Evolutionary conservation across 1,140 invertebrate species (phyloP).

Genomic region (Drosophila sturtevanti): DNA sequence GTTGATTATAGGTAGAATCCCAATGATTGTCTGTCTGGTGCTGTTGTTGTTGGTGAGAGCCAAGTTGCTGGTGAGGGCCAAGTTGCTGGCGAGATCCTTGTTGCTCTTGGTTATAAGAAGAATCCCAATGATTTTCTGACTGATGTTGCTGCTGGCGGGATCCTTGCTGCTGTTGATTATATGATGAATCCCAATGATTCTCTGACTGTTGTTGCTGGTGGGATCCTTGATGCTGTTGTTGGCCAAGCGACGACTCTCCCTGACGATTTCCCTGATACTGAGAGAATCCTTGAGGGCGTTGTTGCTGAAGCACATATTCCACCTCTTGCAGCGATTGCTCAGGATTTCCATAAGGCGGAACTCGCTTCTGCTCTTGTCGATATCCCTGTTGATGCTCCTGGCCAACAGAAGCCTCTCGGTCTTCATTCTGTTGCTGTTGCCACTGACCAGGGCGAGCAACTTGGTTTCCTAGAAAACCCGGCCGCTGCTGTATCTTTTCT

Average conservation of each 20-base stretch:
- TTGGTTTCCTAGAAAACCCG: background rate
- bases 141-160: background rate
- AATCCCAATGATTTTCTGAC: background rate
- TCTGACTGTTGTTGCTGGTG: constrained; percentile 6
- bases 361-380: constrained; percentile 10
- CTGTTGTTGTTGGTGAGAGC: background rate
- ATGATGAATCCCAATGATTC: background rate
- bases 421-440: background rate
- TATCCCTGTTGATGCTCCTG: background rate
- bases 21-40: background rate
- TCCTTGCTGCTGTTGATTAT: background rate
- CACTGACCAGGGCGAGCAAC: constrained; percentile 6
- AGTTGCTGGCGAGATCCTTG: no score
- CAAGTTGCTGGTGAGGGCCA: background rate
- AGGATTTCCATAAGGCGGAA: background rate
- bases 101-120: background rate
- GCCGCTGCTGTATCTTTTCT: constrained; percentile 13
- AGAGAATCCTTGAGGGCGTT: background rate
- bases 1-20: background rate
- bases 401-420: background rate
- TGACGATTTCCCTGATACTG: background rate
- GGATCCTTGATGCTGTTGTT: background rate
- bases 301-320: constrained; percentile 7
- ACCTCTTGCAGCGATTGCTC: constrained; percentile 11
- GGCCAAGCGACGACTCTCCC: background rate